phyloP scores from a whole-genome alignment of 2,113 vertebrate species.

The Cyanistes caeruleus region DNA sequence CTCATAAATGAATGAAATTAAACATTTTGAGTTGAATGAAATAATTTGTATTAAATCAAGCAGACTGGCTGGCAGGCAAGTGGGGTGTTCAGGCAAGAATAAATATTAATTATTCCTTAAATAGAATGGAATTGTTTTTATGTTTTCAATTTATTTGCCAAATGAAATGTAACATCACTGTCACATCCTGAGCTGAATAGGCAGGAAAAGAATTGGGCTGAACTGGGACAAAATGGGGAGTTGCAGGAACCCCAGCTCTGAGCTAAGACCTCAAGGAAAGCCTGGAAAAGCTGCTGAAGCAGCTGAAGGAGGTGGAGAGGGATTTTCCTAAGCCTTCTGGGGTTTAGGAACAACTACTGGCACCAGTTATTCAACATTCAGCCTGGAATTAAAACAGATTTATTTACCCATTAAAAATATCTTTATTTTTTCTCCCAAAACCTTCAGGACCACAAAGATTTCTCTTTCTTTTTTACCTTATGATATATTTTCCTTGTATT shows the following conservation, averaged over 20 bases:
- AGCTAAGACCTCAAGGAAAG: neutral
- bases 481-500: neutral
- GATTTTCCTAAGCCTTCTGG: neutral
- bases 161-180: neutral
- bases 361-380: neutral
- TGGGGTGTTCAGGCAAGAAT: neutral
- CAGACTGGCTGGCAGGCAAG: slow-evolving; percentile 17
- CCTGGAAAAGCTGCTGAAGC: neutral
- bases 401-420: neutral
- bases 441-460: neutral
- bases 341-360: neutral
- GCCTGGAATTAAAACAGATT: neutral
- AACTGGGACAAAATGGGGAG: neutral
- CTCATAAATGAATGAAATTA: neutral
- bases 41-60: neutral
- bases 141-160: neutral
- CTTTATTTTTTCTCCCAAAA: neutral
- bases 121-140: neutral
- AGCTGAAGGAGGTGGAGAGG: neutral
- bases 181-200: neutral
- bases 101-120: slow-evolving; percentile 14
- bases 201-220: neutral
- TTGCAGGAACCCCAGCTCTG: neutral
- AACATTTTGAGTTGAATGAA: neutral
- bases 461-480: neutral